Conservation (phyloP, 2,888 invertebrate species). For the Iselma pallidipennis region DNA sequence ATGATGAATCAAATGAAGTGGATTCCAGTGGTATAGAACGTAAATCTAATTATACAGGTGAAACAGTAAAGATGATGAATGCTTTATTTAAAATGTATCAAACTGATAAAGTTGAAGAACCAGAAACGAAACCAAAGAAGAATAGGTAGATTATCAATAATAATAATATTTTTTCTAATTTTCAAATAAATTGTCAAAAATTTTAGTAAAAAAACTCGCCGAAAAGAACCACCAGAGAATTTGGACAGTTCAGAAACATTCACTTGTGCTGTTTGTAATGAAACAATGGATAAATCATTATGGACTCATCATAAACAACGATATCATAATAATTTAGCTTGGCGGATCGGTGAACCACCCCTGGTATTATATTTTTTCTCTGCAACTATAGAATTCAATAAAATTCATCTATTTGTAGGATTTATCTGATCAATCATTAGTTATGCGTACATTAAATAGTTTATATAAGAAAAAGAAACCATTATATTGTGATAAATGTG, state of each 20-base stretch:
- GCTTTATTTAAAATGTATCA: conserved; percentile 28
- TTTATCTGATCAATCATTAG: conserved; percentile 56
- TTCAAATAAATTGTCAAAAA: conserved; percentile 15
- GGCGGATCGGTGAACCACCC: conserved; percentile 60
- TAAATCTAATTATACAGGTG: conserved; percentile 31
- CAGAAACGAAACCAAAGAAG: conserved; percentile 1
- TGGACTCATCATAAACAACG: conserved; percentile 61
- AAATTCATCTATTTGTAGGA: conserved; percentile 53
- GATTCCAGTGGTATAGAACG: conserved; percentile 14
- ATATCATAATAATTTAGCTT: conserved; percentile 63
- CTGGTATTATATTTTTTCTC: conserved; percentile 55
- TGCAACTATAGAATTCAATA: too few relatives aligned
- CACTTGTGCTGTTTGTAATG: conserved; percentile 58
- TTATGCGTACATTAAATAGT: conserved; percentile 57
- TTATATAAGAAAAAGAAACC: conserved; percentile 53
- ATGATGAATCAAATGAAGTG: not conserved
- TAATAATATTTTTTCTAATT: too few relatives aligned
- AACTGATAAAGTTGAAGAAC: conserved; percentile 1
- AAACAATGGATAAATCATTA: conserved; percentile 46
- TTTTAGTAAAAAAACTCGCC: not conserved
- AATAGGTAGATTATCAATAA: conserved; percentile 6
- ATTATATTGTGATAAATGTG: conserved; percentile 62
- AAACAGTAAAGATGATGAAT: conserved; percentile 32
- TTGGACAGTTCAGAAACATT: conserved; percentile 30
- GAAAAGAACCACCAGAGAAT: not conserved